A percentile compares a stretch with the other conserved stretches of the same genome.
Evolutionary conservation across 2,113 vertebrate genomes (phyloP).

Genomic region (Elephas maximus): DNA sequence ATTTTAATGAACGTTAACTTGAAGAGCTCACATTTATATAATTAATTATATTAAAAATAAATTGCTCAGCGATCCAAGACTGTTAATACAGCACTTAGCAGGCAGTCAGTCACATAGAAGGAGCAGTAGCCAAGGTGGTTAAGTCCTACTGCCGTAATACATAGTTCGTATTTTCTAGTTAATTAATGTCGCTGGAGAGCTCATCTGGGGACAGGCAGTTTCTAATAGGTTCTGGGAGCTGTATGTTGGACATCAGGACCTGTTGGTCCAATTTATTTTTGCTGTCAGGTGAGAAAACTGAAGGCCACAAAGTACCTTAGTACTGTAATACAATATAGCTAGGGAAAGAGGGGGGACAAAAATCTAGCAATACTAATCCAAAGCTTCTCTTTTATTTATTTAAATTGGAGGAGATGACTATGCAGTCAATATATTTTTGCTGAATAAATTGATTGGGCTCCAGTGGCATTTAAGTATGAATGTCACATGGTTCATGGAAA

Average conservation of each 20-base stretch:
- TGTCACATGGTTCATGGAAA: not conserved
- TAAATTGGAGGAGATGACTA: not conserved
- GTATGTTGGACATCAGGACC: not conserved
- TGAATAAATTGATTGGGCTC: not conserved
- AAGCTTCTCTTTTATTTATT: not conserved
- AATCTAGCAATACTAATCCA: not conserved
- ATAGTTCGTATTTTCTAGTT: not conserved
- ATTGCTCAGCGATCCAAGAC: not conserved
- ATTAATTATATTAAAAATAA: conserved; percentile 49
- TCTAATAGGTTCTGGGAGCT: not conserved
- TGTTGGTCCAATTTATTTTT: not conserved
- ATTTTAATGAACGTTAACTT: conserved; percentile 61
- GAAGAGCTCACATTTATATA: conserved; percentile 33
- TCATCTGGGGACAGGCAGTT: not conserved
- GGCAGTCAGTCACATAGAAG: not conserved
- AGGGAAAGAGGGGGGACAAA: not conserved
- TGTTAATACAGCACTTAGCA: not conserved
- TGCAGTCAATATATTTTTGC: not conserved
- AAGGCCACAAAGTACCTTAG: not conserved
- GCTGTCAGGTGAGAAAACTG: conserved; percentile 14
- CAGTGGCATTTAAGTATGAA: conserved; percentile 5
- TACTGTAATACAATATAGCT: not conserved
- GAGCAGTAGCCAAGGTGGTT: not conserved
- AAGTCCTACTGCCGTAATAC: not conserved
- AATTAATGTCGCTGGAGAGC: not conserved